Percentiles rank a stretch among this genome's conserved stretches.
phyloP scores from a whole-genome alignment of 2,113 vertebrate genomes.

The Todiramphus saurophagus region DNA sequence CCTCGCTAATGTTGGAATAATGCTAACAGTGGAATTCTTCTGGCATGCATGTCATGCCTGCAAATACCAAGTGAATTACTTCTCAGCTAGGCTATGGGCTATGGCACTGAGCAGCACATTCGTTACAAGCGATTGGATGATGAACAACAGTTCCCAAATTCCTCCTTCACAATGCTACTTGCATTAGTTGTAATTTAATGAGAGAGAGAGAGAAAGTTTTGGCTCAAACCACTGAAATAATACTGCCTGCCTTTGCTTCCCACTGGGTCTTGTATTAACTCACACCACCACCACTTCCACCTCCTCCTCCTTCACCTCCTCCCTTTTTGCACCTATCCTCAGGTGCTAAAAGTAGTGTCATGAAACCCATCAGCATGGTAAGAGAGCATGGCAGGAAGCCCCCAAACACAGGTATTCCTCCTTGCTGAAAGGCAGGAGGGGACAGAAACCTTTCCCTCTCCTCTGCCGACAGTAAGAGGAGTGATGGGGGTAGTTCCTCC shows the following conservation, averaged over 20 bases:
- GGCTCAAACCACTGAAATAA: constrained; percentile 48
- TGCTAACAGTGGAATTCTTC: constrained; percentile 61
- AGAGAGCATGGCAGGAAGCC: constrained; percentile 2
- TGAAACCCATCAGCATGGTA: constrained; percentile 7
- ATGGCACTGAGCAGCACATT: constrained; percentile 55
- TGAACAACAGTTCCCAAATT: constrained; percentile 65
- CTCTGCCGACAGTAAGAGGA: neutral
- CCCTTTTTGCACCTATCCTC: constrained; percentile 36
- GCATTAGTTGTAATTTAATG: constrained; percentile 66
- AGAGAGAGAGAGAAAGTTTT: constrained; percentile 45
- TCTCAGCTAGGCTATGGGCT: constrained; percentile 45
- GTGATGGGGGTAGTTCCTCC: neutral
- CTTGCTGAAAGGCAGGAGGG: neutral
- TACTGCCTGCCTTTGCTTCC: constrained; percentile 45
- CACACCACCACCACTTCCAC: neutral
- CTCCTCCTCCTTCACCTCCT: neutral
- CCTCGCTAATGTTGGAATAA: constrained; percentile 54
- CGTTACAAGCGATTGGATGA: constrained; percentile 47
- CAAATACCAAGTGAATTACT: constrained; percentile 67
- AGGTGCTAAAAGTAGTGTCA: constrained; percentile 51
- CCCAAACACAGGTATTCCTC: neutral
- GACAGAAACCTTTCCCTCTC: neutral
- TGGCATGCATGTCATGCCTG: constrained; percentile 60
- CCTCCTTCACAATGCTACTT: constrained; percentile 64
- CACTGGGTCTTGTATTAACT: constrained; percentile 62